Base-by-base conservation (phyloP, 2,888 invertebrate species). In the Nasonia oneida region DNA sequence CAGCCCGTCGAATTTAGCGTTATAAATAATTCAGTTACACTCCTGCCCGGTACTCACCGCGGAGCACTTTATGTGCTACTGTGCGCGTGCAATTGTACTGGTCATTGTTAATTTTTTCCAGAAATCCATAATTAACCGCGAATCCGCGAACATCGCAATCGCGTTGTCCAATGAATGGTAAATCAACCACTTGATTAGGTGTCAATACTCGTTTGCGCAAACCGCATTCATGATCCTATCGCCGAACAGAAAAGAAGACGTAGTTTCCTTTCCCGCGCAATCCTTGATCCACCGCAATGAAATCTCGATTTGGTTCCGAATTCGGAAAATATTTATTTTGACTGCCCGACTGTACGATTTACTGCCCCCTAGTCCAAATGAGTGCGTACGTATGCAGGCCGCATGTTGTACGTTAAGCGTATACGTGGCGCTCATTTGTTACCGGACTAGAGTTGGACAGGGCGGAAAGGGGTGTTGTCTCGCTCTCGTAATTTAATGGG, bases 301-400 rank as follows among this genome's bases (percentile, higher is more conserved):
- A 82, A 83, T 82, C 61, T 29, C 73, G 75, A 86, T 83, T 83
- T 80, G 79, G 79, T 53, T 47, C 23, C 70, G 76, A 86, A 77
- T 86, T 77, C 53, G 33, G 76, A 86, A 83, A 83, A 81, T 29
- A 29, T 29, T 29, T 29, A 29, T 79, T 70, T 53, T 23, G 10
- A 57, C 18, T 18, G 71, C 1, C 39, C 50, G 37, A 5, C 3
- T 14, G 23, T n/a, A 10, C 83, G 61, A 84, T 84, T 80, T 75
- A 84, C 53, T 75, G 39, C 64, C 67, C 4, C 3, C 67, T 33
- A n/a, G 42, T 39, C 23, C 18, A 73, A 73, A 42, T 42, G 79
- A 81, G 29, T 57, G 14, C 50, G 33, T 74, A 64, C 39, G 47
- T 23, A 12, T 29, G 67, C 14, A 42, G 47, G 42, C 42, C 3